Percentiles rank a stretch among this genome's conserved stretches.
These are phyloP conservation scores for Eristalinus sepulchralis DNA, from an alignment of 2,888 invertebrate genomes.

Conservation along the genomic window DNA sequence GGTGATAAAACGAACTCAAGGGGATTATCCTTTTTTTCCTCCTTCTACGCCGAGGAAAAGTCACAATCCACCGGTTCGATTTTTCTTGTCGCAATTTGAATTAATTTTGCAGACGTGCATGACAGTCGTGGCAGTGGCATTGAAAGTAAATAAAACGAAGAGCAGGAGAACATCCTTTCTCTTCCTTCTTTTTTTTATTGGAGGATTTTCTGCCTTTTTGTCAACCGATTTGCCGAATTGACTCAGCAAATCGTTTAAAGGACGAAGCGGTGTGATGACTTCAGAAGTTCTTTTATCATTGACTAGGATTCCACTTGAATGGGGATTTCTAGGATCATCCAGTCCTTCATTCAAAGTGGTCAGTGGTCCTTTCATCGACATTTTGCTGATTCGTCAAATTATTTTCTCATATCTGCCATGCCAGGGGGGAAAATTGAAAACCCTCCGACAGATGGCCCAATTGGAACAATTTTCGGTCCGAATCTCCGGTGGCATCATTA, in stretches of 20 bases:
- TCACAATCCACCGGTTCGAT: background rate
- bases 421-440: no score
- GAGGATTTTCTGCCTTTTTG: background rate
- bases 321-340: background rate
- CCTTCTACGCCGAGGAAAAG: conserved; percentile 11
- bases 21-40: conserved; percentile 67
- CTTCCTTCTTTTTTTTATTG: background rate
- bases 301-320: background rate
- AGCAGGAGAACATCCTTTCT: background rate
- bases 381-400: background rate
- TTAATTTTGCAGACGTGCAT: conserved; percentile 30
- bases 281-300: background rate
- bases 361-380: background rate
- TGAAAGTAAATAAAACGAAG: conserved; percentile 34
- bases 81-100: conserved; percentile 54
- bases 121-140: background rate
- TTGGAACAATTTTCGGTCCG: no score
- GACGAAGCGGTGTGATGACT: background rate
- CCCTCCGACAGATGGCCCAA: no score
- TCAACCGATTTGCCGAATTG: background rate
- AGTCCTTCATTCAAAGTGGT: background rate
- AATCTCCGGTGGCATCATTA: no score
- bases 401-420: no score
- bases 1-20: conserved; percentile 71
- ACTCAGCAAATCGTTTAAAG: background rate